phyloP scores from a whole-genome alignment of 2,888 invertebrate genomes.

The Apocheima hispidaria region DNA sequence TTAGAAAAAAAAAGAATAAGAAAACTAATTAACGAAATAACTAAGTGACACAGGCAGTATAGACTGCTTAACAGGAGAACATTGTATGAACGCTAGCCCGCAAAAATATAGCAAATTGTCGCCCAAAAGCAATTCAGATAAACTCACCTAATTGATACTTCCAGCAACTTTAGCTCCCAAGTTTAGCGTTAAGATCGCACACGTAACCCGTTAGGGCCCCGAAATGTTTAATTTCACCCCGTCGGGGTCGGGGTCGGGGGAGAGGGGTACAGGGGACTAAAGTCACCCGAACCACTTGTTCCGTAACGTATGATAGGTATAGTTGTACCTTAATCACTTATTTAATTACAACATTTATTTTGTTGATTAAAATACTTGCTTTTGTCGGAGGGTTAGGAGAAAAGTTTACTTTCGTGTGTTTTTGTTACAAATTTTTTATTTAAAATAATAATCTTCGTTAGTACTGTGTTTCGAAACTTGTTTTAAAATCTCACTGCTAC shows the following conservation, averaged over 20 bases:
- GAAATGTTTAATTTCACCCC: conserved; percentile 83
- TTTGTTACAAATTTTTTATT: neutral
- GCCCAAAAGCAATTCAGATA: conserved; percentile 21
- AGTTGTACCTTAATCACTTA: conserved; percentile 84
- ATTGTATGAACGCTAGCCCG: neutral
- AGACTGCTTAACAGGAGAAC: neutral
- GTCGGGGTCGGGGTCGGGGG: conserved; percentile 8
- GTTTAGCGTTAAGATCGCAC: conserved; percentile 67
- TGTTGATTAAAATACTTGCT: conserved; percentile 83
- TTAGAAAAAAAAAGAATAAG: neutral
- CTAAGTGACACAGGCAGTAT: neutral
- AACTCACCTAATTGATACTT: conserved; percentile 44
- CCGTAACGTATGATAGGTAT: conserved; percentile 79
- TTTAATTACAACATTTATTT: conserved; percentile 84
- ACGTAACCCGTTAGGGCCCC: conserved; percentile 80
- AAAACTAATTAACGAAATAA: neutral
- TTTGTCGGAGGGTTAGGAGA: conserved; percentile 61
- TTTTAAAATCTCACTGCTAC: too few species aligned
- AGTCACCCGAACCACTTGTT: conserved; percentile 70
- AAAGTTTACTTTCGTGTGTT: conserved; percentile 19
- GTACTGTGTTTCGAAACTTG: too few species aligned
- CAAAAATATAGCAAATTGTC: conserved; percentile 17
- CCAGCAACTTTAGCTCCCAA: conserved; percentile 52
- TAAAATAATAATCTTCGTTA: neutral
- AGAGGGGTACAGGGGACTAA: conserved; percentile 21